A percentile compares a stretch with the other conserved stretches of the same genome.
phyloP scores from a whole-genome alignment of 2,113 vertebrate species.

The Budorcas taxicolor region DNA sequence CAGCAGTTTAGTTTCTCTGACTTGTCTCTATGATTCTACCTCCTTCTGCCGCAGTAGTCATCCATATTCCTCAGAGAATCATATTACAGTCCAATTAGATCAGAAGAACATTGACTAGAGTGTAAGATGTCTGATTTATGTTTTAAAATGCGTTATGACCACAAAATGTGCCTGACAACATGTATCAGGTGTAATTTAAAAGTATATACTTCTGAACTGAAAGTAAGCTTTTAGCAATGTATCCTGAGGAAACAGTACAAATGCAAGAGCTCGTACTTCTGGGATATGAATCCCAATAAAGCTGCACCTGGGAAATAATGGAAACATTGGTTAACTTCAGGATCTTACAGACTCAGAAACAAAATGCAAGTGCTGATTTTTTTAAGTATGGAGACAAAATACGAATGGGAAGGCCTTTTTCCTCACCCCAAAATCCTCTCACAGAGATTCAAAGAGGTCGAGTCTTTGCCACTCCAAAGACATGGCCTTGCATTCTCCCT shows the following conservation, averaged over 20 bases:
- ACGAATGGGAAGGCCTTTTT: background rate
- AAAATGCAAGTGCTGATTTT: background rate
- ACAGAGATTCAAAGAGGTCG: background rate
- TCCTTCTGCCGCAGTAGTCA: background rate
- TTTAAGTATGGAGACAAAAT: background rate
- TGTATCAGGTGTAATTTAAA: background rate
- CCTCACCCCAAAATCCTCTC: background rate
- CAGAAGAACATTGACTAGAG: background rate
- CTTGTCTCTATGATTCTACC: background rate
- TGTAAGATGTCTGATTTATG: background rate
- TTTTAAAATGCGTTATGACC: background rate
- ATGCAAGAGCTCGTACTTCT: rapidly evolving
- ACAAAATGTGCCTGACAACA: background rate
- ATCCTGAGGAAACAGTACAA: background rate
- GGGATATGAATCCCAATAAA: background rate
- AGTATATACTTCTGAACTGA: background rate
- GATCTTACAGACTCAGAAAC: background rate
- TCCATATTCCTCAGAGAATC: background rate
- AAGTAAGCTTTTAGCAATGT: background rate
- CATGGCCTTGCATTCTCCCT: background rate
- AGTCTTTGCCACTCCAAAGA: background rate
- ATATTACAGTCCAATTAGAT: background rate
- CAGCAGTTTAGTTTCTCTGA: background rate
- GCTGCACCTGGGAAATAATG: background rate
- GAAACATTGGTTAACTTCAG: background rate